Evolutionary conservation across 2,888 invertebrate species (phyloP).

Genomic region (Tetragonula carbonaria): DNA sequence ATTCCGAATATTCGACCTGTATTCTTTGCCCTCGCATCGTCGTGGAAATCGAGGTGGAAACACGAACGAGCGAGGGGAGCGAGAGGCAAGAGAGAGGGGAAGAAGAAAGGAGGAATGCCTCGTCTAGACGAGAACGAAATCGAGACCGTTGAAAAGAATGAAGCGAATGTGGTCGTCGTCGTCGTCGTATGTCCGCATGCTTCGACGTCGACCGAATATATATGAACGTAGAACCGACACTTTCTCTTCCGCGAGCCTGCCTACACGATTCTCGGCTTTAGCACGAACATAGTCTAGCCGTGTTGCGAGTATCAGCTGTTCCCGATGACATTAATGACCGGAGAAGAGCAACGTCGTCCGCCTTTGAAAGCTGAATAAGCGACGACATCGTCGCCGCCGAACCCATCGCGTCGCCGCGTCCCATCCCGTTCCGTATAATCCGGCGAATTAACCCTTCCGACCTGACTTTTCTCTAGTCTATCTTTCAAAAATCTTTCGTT

Average conservation of each 20-base stretch:
- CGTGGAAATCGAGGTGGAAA: constrained; percentile 32
- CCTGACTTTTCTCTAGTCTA: background rate
- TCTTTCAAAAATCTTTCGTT: no score
- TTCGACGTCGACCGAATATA: constrained; percentile 39
- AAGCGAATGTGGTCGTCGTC: constrained; percentile 1
- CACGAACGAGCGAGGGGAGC: background rate
- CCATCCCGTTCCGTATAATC: background rate
- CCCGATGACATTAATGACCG: constrained; percentile 58
- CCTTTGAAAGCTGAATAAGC: background rate
- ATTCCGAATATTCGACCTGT: constrained; percentile 57
- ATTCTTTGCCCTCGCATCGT: constrained; percentile 35
- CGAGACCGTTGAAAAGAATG: constrained; percentile 49
- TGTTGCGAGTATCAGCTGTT: constrained; percentile 58
- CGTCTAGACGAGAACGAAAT: constrained; percentile 62
- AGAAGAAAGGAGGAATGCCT: constrained; percentile 53
- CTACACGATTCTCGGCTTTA: constrained; percentile 45
- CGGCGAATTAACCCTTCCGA: background rate
- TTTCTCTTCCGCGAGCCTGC: constrained; percentile 64
- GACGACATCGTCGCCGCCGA: background rate
- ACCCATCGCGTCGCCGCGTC: background rate
- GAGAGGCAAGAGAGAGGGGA: background rate
- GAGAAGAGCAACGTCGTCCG: constrained; percentile 28
- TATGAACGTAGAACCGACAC: constrained; percentile 41
- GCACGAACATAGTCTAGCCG: constrained; percentile 40
- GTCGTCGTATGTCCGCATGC: constrained; percentile 45